Evolutionary conservation across 2,888 invertebrate genomes (phyloP).

Genomic region (Amorpha juglandis): DNA sequence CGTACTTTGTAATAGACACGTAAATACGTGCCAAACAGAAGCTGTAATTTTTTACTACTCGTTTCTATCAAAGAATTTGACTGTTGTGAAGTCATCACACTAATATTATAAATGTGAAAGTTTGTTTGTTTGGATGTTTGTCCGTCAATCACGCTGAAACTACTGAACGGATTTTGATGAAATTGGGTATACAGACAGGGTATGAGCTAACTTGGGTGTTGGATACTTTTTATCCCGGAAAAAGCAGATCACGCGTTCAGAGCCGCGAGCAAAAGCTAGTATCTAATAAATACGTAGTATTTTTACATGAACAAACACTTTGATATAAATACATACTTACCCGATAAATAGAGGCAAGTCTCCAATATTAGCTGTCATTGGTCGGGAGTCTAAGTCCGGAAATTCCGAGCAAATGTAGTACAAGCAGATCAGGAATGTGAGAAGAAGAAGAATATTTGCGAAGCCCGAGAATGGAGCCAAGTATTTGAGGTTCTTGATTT

Average conservation of each 20-base stretch:
- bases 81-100: background rate
- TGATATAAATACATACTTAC: conserved; percentile 66
- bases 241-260: too few relatives aligned
- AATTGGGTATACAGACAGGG: too few relatives aligned
- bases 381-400: conserved; percentile 72
- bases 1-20: background rate
- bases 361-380: conserved; percentile 82
- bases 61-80: background rate
- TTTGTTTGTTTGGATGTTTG: too few relatives aligned
- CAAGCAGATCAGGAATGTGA: conserved; percentile 91
- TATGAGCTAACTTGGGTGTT: too few relatives aligned
- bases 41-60: background rate
- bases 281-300: too few relatives aligned
- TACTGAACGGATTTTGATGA: too few relatives aligned
- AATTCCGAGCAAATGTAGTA: conserved; percentile 89
- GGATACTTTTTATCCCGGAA: too few relatives aligned
- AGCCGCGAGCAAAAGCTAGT: too few relatives aligned
- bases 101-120: too few relatives aligned
- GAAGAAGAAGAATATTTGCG: conserved; percentile 92
- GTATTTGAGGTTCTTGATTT: conserved; percentile 90
- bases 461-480: conserved; percentile 95
- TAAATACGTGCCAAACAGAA: too few relatives aligned
- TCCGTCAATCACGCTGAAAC: too few relatives aligned
- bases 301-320: background rate
- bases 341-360: conserved; percentile 94